Evolutionary conservation across 2,888 invertebrate genomes (phyloP), one percentile per base, ranked within the genome.

Genomic region (Sinotaia quadrata): DNA sequence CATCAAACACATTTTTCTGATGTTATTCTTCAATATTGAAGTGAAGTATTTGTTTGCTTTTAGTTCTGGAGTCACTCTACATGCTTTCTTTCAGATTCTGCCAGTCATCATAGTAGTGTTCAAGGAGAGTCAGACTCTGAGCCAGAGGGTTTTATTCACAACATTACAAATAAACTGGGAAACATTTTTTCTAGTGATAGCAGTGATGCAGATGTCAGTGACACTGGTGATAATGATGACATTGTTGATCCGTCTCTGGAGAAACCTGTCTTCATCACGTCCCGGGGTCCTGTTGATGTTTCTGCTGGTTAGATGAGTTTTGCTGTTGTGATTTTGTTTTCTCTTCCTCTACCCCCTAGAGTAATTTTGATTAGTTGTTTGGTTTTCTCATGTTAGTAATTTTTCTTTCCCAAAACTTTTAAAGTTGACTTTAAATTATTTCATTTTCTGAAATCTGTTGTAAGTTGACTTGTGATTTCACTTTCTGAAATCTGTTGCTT

Each of bases 131-230:
- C 86, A 0, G 87, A 87, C 79, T 85, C 85, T 0, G 87, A 87
- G 69, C 82, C 82, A 8, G 86, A 86, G 65, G 82, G 84, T 36
- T 77, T 85, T 49, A 83, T 84, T 61, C 80, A 84, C 63, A 83
- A 81, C 27, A 83, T 86, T 33, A 85, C 83, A 59, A 84, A 78
- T 72, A 84, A 84, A 76, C 84, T 86, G 49, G 85, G 85, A 73
- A 83, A 83, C 89, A 88, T 95, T 69, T 94, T 95, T 87, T 93
- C 93, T 67, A 93, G 90, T 67, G 91, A 91, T 68, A 92, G 91
- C 65, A 92, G 92, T 75, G 92, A 91, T 51, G 84, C 83, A 21
- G 85, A 85, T 61, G 74, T 84, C 67, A 83, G 84, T 68, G 83
- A 83, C 62, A 80, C 80, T 4, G 84, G 83, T 49, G 83, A 84